phyloP scores from a whole-genome alignment of 30 jellyfish, hydroid and myxozoan species.

The Hydra vulgaris region DNA sequence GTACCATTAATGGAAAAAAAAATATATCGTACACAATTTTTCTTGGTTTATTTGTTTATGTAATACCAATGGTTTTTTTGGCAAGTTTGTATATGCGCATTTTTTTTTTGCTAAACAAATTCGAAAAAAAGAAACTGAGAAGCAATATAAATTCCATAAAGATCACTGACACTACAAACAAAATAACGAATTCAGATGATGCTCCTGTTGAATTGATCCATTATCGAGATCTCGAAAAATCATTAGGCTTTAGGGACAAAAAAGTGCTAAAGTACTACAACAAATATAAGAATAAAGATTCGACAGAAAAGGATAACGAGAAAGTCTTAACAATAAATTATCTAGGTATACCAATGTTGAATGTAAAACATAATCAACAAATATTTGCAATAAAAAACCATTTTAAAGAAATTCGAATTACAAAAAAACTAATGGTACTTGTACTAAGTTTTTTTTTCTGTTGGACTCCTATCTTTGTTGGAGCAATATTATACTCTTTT shows the following conservation, averaged over 20 bases:
- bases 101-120: constrained; percentile 41
- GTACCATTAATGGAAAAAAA: constrained; percentile 81
- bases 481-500: constrained; percentile 53
- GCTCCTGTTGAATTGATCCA: neutral
- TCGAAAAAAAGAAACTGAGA: constrained; percentile 43
- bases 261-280: neutral
- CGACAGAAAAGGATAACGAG: neutral
- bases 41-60: constrained; percentile 44
- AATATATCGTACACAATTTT: constrained; percentile 43
- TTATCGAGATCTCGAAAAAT: neutral
- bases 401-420: constrained; percentile 53
- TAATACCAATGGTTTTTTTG: constrained; percentile 49
- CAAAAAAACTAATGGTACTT: constrained; percentile 68
- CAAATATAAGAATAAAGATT: neutral
- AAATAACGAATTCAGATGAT: neutral
- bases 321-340: neutral
- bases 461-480: constrained; percentile 91
- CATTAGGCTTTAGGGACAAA: neutral
- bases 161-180: neutral
- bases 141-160: neutral
- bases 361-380: neutral
- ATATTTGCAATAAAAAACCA: neutral
- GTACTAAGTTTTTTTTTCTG: constrained; percentile 75
- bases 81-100: constrained; percentile 56
- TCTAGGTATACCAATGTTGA: neutral